phyloP scores from a whole-genome alignment of 2,797 vertebrate species.

The Rhyacichthys aspro region DNA sequence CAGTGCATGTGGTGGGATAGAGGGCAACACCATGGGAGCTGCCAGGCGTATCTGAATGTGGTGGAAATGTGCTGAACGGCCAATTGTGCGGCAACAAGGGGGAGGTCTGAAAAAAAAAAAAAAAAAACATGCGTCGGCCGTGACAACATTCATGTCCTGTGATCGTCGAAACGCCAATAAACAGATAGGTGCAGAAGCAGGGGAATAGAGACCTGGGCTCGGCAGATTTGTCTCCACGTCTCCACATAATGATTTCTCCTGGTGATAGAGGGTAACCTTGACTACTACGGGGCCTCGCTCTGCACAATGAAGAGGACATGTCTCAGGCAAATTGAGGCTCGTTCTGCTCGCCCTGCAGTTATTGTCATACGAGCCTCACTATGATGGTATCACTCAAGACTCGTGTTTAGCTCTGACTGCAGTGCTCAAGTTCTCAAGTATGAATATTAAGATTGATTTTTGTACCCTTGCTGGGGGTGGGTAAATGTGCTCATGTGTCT shows the following conservation, averaged over 20 bases:
- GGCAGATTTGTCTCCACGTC: constrained; percentile 48
- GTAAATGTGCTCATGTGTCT: too few relatives aligned
- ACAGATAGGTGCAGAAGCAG: constrained; percentile 49
- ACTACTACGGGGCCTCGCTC: constrained; percentile 32
- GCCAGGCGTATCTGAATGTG: constrained; percentile 50
- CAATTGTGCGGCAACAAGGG: constrained; percentile 26
- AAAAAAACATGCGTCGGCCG: constrained; percentile 6
- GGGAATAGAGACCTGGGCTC: constrained; percentile 37
- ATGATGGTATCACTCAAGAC: constrained; percentile 36
- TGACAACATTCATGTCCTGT: constrained; percentile 24
- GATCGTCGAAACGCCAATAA: constrained; percentile 54
- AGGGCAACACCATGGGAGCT: constrained; percentile 32
- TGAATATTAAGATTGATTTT: constrained; percentile 45
- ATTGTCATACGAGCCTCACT: constrained; percentile 34
- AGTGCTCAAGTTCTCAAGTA: background rate
- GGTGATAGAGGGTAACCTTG: constrained; percentile 63
- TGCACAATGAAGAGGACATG: constrained; percentile 24
- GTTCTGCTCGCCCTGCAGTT: constrained; percentile 37
- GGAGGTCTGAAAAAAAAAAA: constrained; percentile 5
- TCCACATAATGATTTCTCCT: constrained; percentile 55
- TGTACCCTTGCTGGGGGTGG: constrained; percentile 18
- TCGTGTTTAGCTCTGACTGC: constrained; percentile 16
- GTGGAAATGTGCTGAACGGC: constrained; percentile 65
- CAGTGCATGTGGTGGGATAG: constrained; percentile 11
- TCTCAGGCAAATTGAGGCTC: constrained; percentile 47